phyloP scores from a whole-genome alignment of 2,113 vertebrate species.

The Percina caprodes region DNA sequence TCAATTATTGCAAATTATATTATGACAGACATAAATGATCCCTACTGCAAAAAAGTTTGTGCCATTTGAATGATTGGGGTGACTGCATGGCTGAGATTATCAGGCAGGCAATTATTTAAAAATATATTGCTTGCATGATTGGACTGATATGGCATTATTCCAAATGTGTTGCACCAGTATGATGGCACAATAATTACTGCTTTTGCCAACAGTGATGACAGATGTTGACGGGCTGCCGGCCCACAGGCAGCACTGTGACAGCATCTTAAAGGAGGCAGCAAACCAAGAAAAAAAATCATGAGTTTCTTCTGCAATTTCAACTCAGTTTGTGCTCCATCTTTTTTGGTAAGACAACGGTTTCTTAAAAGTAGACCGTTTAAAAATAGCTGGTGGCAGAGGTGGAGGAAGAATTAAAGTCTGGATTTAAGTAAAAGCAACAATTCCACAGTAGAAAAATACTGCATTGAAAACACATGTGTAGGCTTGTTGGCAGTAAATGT shows the following conservation, averaged over 20 bases:
- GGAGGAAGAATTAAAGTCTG: background rate
- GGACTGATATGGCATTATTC: background rate
- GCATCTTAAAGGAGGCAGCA: background rate
- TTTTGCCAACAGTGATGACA: background rate
- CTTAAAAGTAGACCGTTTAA: background rate
- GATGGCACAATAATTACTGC: conserved; percentile 14
- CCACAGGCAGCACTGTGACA: background rate
- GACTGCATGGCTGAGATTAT: background rate
- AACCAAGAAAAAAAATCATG: background rate
- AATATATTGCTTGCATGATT: background rate
- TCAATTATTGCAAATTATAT: background rate
- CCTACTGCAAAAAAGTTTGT: background rate
- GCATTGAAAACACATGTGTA: background rate
- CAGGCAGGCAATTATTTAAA: background rate
- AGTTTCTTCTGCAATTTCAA: background rate
- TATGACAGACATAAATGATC: background rate
- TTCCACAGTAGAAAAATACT: background rate
- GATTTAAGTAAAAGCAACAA: background rate
- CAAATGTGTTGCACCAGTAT: background rate
- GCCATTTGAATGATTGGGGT: background rate
- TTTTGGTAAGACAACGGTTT: background rate
- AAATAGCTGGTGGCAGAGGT: background rate
- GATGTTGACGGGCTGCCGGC: conserved; percentile 9
- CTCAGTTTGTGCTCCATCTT: background rate
- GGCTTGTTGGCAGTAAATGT: background rate